Evolutionary conservation across 2,888 invertebrate species (phyloP).

Genomic region (Clistopyga incitator): DNA sequence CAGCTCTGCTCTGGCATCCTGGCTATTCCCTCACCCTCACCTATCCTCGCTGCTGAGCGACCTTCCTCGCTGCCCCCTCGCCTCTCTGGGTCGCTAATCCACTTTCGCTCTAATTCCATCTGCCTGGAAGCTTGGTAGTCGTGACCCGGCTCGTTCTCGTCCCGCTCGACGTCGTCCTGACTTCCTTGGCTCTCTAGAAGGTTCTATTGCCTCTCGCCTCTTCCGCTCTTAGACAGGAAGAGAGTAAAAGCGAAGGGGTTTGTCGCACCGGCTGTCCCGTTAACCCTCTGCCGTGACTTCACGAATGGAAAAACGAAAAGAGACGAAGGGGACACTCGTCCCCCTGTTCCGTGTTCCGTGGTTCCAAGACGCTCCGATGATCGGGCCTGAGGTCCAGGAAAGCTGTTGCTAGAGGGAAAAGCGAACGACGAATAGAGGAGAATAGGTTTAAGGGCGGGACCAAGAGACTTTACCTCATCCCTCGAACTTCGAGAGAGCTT

Average conservation of each 20-base stretch:
- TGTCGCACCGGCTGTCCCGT: slow-evolving; percentile 12
- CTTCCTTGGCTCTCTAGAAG: slow-evolving; percentile 31
- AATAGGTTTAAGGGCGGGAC: slow-evolving; percentile 52
- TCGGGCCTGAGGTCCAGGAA: slow-evolving; percentile 7
- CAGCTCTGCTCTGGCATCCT: slow-evolving; percentile 16
- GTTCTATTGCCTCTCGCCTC: slow-evolving; percentile 49
- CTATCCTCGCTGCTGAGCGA: slow-evolving; percentile 31
- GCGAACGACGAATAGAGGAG: slow-evolving; percentile 26
- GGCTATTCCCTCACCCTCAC: background rate
- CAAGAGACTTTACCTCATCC: slow-evolving; percentile 23
- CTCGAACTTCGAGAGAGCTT: slow-evolving; percentile 29
- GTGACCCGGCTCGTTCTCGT: slow-evolving; percentile 60
- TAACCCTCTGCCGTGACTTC: background rate
- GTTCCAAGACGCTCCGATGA: slow-evolving; percentile 1
- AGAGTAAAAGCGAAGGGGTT: slow-evolving; percentile 46
- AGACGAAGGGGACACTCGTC: background rate
- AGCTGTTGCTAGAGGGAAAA: slow-evolving; percentile 11
- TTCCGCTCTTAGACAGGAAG: slow-evolving; percentile 23
- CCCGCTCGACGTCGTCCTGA: slow-evolving; percentile 56
- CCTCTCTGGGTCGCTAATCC: slow-evolving; percentile 69
- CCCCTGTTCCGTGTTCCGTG: background rate
- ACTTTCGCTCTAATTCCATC: slow-evolving; percentile 72
- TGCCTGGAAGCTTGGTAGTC: slow-evolving; percentile 62
- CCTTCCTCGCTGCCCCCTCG: slow-evolving; percentile 37
- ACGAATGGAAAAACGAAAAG: slow-evolving; percentile 2